Conservation (phyloP, 2,113 vertebrate species). For the Scomber colias region DNA sequence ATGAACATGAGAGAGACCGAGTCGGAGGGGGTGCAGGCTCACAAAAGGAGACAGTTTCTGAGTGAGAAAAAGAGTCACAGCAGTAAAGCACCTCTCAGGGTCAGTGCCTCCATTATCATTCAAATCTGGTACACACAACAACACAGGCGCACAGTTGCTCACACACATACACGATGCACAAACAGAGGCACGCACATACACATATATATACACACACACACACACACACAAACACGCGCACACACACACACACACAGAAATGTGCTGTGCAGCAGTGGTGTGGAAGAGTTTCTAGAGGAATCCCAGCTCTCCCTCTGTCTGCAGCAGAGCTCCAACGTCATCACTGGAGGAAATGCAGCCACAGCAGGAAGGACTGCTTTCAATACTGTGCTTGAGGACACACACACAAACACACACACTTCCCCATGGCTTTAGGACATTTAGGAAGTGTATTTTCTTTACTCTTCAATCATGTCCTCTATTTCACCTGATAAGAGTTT, state of each 20-base stretch:
- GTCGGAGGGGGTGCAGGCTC: conserved; percentile 15
- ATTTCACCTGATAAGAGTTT: conserved; percentile 35
- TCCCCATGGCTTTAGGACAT: conserved; percentile 43
- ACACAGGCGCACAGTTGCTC: conserved; percentile 12
- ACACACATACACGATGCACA: background rate
- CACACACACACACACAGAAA: conserved; percentile 24
- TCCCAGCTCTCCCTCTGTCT: conserved; percentile 57
- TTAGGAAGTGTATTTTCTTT: conserved; percentile 22
- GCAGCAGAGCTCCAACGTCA: conserved; percentile 67
- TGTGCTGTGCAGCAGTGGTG: conserved; percentile 47
- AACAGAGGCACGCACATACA: background rate
- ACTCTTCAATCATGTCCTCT: conserved; percentile 32
- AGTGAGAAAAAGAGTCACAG: conserved; percentile 59
- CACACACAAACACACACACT: conserved; percentile 24
- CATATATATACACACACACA: background rate
- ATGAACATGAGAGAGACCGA: conserved; percentile 61
- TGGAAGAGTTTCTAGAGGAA: conserved; percentile 57
- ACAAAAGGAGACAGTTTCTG: conserved; percentile 45
- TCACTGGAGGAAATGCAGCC: conserved; percentile 63
- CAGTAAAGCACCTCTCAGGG: conserved; percentile 70
- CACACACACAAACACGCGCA: background rate
- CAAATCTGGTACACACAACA: conserved; percentile 58
- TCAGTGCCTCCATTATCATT: conserved; percentile 77
- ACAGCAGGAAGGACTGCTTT: conserved; percentile 56
- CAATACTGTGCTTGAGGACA: conserved; percentile 39